phyloP scores from a whole-genome alignment of 1,140 invertebrate genomes.

The Delia radicum region DNA sequence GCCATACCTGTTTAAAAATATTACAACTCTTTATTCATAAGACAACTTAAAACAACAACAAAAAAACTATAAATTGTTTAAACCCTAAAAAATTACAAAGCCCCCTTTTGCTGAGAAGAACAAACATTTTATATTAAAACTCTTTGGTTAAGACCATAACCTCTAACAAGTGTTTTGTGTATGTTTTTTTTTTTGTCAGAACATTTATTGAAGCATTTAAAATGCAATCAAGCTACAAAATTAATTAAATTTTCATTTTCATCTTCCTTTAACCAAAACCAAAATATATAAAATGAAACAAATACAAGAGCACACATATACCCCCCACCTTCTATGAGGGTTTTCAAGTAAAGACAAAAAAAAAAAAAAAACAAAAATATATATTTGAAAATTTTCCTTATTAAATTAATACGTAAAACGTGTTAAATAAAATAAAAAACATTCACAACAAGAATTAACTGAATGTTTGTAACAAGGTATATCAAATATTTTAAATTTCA shows the following conservation, averaged over 20 bases:
- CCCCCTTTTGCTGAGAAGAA: background rate
- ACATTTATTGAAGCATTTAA: constrained; percentile 39
- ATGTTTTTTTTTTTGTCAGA: background rate
- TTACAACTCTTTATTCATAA: background rate
- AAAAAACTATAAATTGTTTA: background rate
- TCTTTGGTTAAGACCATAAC: background rate
- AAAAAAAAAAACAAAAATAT: background rate
- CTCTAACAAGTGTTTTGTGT: background rate
- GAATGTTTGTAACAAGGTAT: background rate
- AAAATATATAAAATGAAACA: background rate
- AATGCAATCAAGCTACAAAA: constrained; percentile 55
- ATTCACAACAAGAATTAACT: background rate
- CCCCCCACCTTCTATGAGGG: background rate
- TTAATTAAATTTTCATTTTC: constrained; percentile 54
- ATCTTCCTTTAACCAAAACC: constrained; percentile 5
- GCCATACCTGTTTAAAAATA: background rate
- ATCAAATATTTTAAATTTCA: constrained; percentile 3
- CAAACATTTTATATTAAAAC: background rate
- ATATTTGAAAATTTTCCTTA: background rate
- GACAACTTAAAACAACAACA: background rate
- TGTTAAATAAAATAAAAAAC: constrained; percentile 30
- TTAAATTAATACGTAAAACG: constrained; percentile 30
- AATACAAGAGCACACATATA: background rate
- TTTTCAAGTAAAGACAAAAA: background rate
- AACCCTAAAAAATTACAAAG: background rate